Evolutionary conservation across 2,888 invertebrate species (phyloP).

Genomic region (Trachelus tabidus): DNA sequence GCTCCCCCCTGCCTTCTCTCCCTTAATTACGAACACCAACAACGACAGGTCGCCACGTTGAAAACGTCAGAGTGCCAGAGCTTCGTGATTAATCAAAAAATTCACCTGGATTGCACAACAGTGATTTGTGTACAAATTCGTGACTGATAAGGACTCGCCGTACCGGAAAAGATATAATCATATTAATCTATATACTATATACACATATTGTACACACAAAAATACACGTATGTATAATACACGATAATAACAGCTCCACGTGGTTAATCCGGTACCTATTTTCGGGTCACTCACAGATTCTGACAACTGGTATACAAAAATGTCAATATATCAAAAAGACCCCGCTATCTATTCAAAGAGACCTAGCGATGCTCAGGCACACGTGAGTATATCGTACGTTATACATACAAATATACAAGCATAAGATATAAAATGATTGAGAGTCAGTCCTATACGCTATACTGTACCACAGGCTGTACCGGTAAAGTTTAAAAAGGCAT

Average conservation of each 20-base stretch:
- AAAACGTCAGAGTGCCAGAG: background rate
- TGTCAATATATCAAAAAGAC: no score
- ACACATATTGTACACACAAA: no score
- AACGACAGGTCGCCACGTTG: background rate
- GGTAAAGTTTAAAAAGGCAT: background rate
- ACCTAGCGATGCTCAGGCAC: no score
- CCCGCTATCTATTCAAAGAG: no score
- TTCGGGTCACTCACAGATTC: no score
- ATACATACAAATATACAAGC: background rate
- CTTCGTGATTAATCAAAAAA: background rate
- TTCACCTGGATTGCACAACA: background rate
- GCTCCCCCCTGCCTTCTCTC: no score
- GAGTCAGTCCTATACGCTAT: background rate
- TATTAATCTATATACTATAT: no score
- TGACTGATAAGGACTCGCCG: background rate
- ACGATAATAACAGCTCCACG: no score
- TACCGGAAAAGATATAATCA: background rate
- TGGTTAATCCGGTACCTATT: no score
- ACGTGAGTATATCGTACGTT: no score
- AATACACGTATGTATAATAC: no score
- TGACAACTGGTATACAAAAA: no score
- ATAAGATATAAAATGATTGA: background rate
- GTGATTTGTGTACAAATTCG: slow-evolving; percentile 3
- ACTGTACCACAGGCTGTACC: background rate
- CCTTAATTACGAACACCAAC: background rate